phyloP scores from a whole-genome alignment of 2,113 vertebrate genomes.

The Podiceps cristatus region DNA sequence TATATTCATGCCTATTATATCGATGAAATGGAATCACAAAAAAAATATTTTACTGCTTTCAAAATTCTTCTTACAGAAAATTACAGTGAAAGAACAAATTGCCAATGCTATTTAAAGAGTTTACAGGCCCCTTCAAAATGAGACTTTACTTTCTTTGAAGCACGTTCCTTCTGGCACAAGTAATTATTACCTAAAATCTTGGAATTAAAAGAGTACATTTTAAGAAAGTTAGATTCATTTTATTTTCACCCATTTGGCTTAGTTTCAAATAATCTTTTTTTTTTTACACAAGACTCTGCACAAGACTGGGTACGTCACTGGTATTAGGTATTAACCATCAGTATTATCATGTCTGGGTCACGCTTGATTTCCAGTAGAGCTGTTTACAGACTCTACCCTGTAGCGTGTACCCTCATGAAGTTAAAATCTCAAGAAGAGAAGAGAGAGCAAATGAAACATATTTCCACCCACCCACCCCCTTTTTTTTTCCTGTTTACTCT shows the following conservation, averaged over 20 bases:
- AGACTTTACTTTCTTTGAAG: conserved; percentile 3
- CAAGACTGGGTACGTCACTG: background rate
- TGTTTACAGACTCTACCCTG: background rate
- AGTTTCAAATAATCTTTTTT: background rate
- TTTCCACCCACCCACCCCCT: too few relatives aligned
- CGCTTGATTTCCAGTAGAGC: background rate
- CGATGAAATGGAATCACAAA: background rate
- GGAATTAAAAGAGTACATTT: background rate
- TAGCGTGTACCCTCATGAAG: background rate
- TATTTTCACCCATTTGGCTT: background rate
- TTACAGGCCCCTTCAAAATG: background rate
- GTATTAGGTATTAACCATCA: background rate
- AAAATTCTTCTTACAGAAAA: background rate
- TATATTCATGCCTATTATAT: background rate
- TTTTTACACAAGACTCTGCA: background rate
- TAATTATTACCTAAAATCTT: conserved; percentile 26
- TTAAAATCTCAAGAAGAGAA: background rate
- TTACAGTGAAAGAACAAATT: background rate
- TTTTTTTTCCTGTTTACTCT: background rate
- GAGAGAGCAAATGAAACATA: background rate
- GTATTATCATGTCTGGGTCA: background rate
- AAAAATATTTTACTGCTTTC: background rate
- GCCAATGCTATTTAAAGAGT: background rate
- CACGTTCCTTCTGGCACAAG: conserved; percentile 20
- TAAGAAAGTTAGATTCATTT: background rate